Evolutionary conservation across 2,797 vertebrate genomes (phyloP), one percentile per base, ranked within the genome.

Genomic region (Tangara arthus): DNA sequence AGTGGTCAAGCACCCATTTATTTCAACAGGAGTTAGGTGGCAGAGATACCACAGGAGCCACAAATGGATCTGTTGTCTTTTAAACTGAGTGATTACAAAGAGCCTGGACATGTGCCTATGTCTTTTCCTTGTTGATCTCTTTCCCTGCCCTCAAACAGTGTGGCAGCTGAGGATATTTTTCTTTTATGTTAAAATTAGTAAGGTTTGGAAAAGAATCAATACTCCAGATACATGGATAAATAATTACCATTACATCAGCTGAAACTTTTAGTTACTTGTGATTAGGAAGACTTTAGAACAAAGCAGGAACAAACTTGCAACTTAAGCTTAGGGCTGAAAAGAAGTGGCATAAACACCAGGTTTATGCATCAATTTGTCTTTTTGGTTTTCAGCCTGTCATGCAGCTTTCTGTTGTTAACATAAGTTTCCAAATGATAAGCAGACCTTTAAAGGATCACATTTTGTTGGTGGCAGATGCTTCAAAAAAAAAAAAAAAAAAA

Each of bases 321-420:
- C 19, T 92, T 60, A 65, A 91, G 52, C 71, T 71, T 53, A 85
- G n/a, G 61, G 79, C 72, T 87, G 63, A 44, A 81, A 89, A 89
- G 75, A 92, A 87, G 35, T 3, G 5, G 42, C 55, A 77, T 69
- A 56, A 93, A 92, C 75, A 77, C 34, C 39, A 81, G 27, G 26
- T 82, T 95, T 87, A 92, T 42, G 59, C 75, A 92, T 89, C 71
- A 22, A 86, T 91, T 87, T 90, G 56, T 90, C 60, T 23, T 71
- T 82, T 42, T 73, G n/a, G 37, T 94, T 96, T 96, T 91, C 73
- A 87, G 80, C 73, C 53, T 86, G 92, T 93, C 82, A 93, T 15
- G 42, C 76, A 85, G 69, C 50, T 91, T 93, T 91, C 76, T 78
- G 82, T 63, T 80, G 87, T 61, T 77, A 93, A 68, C 82, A 52